phyloP scores from a whole-genome alignment of 1,140 invertebrate genomes.

The Procambarus virginalis region DNA sequence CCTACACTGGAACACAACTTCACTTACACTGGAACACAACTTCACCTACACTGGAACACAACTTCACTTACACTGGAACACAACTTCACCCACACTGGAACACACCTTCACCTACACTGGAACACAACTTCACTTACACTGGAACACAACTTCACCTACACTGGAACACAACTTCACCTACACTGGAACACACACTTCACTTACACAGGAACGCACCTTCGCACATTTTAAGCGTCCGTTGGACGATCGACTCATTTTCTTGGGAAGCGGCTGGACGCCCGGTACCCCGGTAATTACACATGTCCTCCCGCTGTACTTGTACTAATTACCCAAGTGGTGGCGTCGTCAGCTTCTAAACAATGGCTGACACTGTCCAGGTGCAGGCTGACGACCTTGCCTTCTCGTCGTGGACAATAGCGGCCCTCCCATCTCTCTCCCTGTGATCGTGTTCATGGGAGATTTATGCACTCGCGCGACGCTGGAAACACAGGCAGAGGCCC shows the following conservation, averaged over 20 bases:
- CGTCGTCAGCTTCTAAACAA: constrained; percentile 21
- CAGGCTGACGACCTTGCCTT: background rate
- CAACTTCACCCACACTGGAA: too few relatives aligned
- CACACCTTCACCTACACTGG: background rate
- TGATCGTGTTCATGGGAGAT: background rate
- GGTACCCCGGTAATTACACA: background rate
- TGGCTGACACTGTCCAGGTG: constrained; percentile 31
- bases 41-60: too few relatives aligned
- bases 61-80: too few relatives aligned
- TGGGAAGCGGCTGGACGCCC: background rate
- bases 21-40: too few relatives aligned
- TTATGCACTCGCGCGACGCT: background rate
- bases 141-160: too few relatives aligned
- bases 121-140: too few relatives aligned
- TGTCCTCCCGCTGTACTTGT: constrained; percentile 3
- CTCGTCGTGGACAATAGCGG: constrained; percentile 8
- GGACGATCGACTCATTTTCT: background rate
- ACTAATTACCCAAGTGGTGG: constrained; percentile 32
- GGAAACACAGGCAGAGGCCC: background rate
- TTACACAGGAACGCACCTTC: too few relatives aligned
- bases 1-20: too few relatives aligned
- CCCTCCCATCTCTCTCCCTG: background rate
- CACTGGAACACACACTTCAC: too few relatives aligned
- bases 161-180: too few relatives aligned
- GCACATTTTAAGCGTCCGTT: background rate